These are phyloP conservation scores for Paralichthys olivaceus DNA, from an alignment of 2,113 vertebrate genomes.

Conservation along the genomic window DNA sequence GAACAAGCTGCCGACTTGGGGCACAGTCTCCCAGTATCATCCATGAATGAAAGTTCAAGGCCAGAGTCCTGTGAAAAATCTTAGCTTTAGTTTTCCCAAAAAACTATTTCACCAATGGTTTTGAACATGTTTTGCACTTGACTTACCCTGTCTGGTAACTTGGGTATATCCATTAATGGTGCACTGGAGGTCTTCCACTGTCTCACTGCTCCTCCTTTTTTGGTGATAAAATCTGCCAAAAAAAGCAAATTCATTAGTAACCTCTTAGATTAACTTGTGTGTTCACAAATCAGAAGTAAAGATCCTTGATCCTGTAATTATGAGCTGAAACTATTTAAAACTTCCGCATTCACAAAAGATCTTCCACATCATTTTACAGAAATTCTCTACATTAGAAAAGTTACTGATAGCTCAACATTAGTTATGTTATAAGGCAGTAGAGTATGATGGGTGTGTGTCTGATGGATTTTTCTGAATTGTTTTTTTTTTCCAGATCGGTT, in stretches of 20 bases:
- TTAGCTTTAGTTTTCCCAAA: neutral
- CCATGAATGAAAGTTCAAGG: conserved; percentile 15
- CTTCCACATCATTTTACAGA: too few relatives aligned
- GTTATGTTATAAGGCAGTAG: too few relatives aligned
- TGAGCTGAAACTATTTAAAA: too few relatives aligned
- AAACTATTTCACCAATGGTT: neutral
- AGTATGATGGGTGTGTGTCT: too few relatives aligned
- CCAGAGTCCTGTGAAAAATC: conserved; percentile 11
- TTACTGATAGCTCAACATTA: too few relatives aligned
- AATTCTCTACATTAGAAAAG: too few relatives aligned
- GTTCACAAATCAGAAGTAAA: too few relatives aligned
- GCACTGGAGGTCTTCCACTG: neutral
- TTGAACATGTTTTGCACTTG: neutral
- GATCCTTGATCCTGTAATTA: too few relatives aligned
- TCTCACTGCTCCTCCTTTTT: neutral
- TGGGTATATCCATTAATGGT: conserved; percentile 15
- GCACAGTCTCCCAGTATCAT: conserved; percentile 1
- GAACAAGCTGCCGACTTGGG: neutral
- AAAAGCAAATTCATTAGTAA: neutral
- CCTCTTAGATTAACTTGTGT: neutral
- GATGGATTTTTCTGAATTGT: too few relatives aligned
- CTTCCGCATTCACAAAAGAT: too few relatives aligned
- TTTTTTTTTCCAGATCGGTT: too few relatives aligned
- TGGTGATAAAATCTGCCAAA: neutral
- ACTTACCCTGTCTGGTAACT: conserved; percentile 11